phyloP scores from a whole-genome alignment of 1,140 invertebrate genomes.

The Notospermus geniculatus region DNA sequence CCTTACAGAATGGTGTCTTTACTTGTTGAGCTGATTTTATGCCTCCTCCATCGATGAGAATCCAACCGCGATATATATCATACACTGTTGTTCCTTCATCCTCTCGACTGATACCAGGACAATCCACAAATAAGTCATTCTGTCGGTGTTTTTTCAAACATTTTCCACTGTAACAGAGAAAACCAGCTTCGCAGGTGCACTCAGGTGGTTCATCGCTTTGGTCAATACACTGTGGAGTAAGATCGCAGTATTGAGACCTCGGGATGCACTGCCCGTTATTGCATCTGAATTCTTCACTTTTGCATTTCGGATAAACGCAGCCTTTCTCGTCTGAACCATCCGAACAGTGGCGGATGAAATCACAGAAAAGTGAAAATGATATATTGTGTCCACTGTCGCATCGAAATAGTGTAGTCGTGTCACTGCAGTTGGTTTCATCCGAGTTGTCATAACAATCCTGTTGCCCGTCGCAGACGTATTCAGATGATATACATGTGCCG shows the following conservation, averaged over 20 bases:
- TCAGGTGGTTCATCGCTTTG: background rate
- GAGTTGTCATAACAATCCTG: background rate
- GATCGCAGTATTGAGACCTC: background rate
- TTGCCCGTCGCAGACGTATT: background rate
- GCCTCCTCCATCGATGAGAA: too few species aligned
- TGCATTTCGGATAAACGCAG: background rate
- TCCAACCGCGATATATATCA: too few species aligned
- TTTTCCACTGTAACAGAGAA: background rate
- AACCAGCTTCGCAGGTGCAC: background rate
- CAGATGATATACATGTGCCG: background rate
- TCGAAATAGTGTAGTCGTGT: background rate
- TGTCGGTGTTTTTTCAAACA: background rate
- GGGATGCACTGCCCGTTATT: background rate
- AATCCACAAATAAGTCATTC: background rate
- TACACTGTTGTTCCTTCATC: background rate
- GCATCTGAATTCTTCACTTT: background rate
- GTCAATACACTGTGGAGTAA: background rate
- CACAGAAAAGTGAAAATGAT: background rate
- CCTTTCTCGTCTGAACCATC: background rate
- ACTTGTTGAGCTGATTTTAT: too few species aligned
- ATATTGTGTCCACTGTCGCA: background rate
- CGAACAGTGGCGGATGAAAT: background rate
- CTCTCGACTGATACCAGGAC: background rate
- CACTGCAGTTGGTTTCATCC: conserved; percentile 3
- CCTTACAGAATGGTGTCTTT: background rate